Base-by-base conservation (phyloP, 1,140 invertebrate genomes). In the Marisa cornuarietis region DNA sequence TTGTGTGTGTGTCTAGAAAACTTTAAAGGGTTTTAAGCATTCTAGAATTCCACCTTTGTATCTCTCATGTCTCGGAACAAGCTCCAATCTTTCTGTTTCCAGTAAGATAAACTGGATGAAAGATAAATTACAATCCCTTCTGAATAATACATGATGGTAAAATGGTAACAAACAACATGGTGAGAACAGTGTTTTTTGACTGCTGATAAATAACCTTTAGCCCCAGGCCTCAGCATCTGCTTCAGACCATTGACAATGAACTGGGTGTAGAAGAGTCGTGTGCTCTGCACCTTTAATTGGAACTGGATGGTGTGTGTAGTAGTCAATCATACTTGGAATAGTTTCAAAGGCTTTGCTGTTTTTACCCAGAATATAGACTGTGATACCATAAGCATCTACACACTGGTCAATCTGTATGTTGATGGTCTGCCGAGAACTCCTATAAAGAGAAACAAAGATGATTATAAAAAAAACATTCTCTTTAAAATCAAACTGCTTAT, bases 251-350 rank as follows among this genome's bases (percentile, higher is more conserved):
- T 84, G 76, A 61, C 79, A 79, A 11, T 81, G 79, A 13, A 84
- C 63, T 97, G 97, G 97, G 90, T 96, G 95, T 58, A 96, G 93
- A 80, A 98, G 94, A 89, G 95, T 96, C 95, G 98, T 97, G 89
- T 98, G 97, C 90, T 98, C 97, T 9, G 97, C 96, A 68, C 97
- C 97, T 81, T 96, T 94, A 71, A 98, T 96, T 26, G 97, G 97
- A 81, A 99, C 93, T 86, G 96, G 94, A 90, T 98, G 96, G 69
- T 96, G 93, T 78, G 96, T 96, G 90, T 98, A 98, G 90, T 98
- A 96, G 81, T 95, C 93, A 84, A 99, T 96, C 94, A 98, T 96
- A 89, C 96, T 95, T 13, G 97, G 96, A 86, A 99, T 96, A 42
- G 94, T 95, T 26, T 94, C 93, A 88, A 98, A 99, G 16, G 96